Evolutionary conservation across 1,140 invertebrate species (phyloP).

Genomic region (Lucilia cuprina): DNA sequence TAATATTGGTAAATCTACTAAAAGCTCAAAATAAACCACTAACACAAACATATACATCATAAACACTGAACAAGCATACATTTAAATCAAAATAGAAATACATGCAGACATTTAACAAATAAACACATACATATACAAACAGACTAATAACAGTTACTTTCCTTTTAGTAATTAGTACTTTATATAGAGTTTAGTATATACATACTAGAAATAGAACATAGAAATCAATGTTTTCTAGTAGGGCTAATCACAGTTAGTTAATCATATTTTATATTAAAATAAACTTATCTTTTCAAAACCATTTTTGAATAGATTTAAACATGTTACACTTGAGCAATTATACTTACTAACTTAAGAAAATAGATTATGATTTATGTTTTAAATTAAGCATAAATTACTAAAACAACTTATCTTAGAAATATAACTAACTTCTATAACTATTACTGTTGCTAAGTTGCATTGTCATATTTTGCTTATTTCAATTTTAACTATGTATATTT

Average conservation of each 20-base stretch:
- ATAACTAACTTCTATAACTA: not conserved
- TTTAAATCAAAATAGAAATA: not conserved
- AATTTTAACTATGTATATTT: not conserved
- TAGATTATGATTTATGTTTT: not conserved
- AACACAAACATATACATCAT: not conserved
- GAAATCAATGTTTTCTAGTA: not conserved
- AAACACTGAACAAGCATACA: not conserved
- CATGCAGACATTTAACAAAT: not conserved
- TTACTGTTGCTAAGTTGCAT: not conserved
- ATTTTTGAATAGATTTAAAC: no score
- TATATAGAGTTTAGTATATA: not conserved
- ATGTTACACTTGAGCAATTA: not conserved
- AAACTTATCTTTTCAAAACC: not conserved
- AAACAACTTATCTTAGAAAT: not conserved
- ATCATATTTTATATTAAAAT: not conserved
- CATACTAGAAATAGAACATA: no score
- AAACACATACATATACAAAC: not conserved
- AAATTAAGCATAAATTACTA: no score
- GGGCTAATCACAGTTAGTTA: not conserved
- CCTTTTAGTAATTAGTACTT: not conserved
- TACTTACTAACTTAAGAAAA: not conserved
- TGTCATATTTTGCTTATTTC: not conserved
- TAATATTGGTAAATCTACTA: slow-evolving; percentile 8
- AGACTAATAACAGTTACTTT: not conserved
- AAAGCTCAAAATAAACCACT: not conserved